These are phyloP conservation scores for Channa maculata DNA, from an alignment of 2,113 vertebrate genomes.

Conservation along the genomic window DNA sequence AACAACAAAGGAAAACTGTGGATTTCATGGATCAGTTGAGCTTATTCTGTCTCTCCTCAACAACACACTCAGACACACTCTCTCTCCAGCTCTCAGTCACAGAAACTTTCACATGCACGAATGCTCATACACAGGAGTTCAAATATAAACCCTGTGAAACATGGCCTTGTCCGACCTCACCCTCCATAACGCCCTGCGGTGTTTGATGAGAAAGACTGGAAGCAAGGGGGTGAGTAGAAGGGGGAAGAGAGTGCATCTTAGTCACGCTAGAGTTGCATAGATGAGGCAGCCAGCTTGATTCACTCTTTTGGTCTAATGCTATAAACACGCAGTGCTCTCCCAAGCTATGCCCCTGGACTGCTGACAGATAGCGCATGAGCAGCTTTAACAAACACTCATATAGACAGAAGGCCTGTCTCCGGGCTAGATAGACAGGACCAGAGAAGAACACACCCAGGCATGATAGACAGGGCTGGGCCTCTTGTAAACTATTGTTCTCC, in stretches of 20 bases:
- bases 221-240: constrained; percentile 23
- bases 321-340: constrained; percentile 65
- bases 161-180: constrained; percentile 62
- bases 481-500: constrained; percentile 45
- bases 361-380: constrained; percentile 73
- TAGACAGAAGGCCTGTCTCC: constrained; percentile 72
- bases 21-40: constrained; percentile 67
- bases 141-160: constrained; percentile 57
- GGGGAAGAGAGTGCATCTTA: constrained; percentile 59
- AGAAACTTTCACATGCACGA: constrained; percentile 42
- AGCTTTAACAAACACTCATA: constrained; percentile 72
- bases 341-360: constrained; percentile 62
- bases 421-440: constrained; percentile 50
- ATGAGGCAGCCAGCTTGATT: constrained; percentile 75
- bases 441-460: constrained; percentile 36
- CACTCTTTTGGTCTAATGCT: constrained; percentile 71
- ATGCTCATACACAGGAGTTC: constrained; percentile 39
- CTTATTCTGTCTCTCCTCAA: constrained; percentile 50
- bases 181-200: constrained; percentile 53
- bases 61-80: constrained; percentile 23
- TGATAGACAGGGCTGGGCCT: constrained; percentile 41
- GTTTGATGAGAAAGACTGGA: constrained; percentile 62
- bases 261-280: constrained; percentile 69
- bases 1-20: constrained; percentile 60
- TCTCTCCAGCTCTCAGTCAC: constrained; percentile 27